Percentiles rank a stretch among this genome's conserved stretches.
These are phyloP conservation scores for Ornithoptera priamus DNA, from an alignment of 2,888 invertebrate species.

Conservation along the genomic window DNA sequence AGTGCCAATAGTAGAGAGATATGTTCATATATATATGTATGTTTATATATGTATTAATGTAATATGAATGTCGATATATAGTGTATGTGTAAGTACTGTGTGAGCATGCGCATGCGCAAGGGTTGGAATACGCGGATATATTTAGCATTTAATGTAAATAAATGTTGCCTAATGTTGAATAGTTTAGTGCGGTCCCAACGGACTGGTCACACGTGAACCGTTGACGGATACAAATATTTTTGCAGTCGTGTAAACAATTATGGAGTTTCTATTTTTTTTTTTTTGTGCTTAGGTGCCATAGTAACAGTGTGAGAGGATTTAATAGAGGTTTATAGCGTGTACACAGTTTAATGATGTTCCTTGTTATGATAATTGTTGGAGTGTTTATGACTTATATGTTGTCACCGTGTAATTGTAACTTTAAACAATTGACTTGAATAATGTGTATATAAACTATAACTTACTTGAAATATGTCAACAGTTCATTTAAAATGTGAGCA, in stretches of 20 bases:
- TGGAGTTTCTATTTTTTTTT: conserved; percentile 8
- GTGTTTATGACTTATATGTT: not conserved
- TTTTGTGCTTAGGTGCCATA: conserved; percentile 23
- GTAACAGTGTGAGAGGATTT: too few relatives aligned
- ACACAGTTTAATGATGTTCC: conserved; percentile 22
- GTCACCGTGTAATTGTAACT: not conserved
- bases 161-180: conserved; percentile 11
- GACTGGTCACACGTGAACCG: not conserved
- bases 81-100: conserved; percentile 3
- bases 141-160: conserved; percentile 26
- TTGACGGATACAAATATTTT: conserved; percentile 23
- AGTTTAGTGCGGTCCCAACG: not conserved
- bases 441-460: not conserved
- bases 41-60: conserved; percentile 10
- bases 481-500: too few relatives aligned
- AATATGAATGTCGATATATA: not conserved
- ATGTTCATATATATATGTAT: conserved; percentile 4
- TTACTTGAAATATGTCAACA: too few relatives aligned
- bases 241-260: conserved; percentile 20
- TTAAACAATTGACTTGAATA: not conserved
- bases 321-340: conserved; percentile 16
- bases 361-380: conserved; percentile 3
- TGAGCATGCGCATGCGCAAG: conserved; percentile 15
- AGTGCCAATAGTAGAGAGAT: conserved; percentile 25
- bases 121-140: conserved; percentile 10